Evolutionary conservation across 2,888 invertebrate species (phyloP), one percentile per base, ranked within the genome.

Genomic region (Calameuta pallipes): DNA sequence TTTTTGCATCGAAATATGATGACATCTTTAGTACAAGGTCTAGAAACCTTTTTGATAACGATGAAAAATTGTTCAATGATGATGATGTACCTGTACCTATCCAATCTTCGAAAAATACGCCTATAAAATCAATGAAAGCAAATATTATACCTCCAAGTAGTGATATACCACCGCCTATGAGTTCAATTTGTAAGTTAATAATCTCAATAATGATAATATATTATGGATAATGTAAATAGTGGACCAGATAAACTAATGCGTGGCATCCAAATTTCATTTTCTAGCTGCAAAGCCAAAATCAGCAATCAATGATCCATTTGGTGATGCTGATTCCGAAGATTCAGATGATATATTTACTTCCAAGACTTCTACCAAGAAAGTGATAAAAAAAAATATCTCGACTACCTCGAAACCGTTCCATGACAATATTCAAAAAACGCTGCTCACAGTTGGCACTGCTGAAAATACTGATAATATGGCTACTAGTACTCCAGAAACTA

Each of bases 231-330:
- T 35, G 6, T 70, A 23, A n/a, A 76, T 9, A 71, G 30, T 76
- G 15, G n/a, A 6, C 35, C n/a, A 12, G 36, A 31, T 15, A 73
- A 34, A 11, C 1, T 30, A 33, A 31, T 73, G 33, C 13, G 34
- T 76, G 56, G 56, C 41, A 56, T 56, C 23, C 23, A 23, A 56
- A 56, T 23, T 37, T 34, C 1, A 15, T 75, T n/a, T 85, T 85
- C 15, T 56, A 90, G 90, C 90, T 34, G 84, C 85, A 1, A 89
- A 90, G 75, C 89, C 90, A 41, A 91, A 91, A 83, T 90, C 91
- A 13, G 88, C 90, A 1, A 89, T 90, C n/a, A 91, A 91, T 70
- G 91, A 92, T 86, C 83, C 91, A 23, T 92, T 91, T 75, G 91
- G 86, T 11, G 91, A 92, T 76, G 87, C 83, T 4, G 85, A 92